Evolutionary conservation across 2,113 vertebrate species (phyloP).

Genomic region (Platysternon megacephalum): DNA sequence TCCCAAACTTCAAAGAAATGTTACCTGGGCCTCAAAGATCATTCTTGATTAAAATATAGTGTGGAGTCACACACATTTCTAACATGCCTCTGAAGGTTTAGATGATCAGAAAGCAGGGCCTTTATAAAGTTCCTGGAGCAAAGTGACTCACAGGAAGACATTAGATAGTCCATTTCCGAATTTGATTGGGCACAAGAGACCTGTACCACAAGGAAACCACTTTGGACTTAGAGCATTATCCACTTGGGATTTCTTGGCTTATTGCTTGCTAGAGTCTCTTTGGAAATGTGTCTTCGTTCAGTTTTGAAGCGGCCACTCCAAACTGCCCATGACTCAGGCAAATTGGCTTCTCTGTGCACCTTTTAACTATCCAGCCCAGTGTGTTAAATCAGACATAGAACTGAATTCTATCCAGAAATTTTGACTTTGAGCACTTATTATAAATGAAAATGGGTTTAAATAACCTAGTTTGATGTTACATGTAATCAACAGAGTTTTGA

Average conservation of each 20-base stretch:
- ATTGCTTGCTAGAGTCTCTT: background rate
- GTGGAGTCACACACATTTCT: background rate
- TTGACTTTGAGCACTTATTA: background rate
- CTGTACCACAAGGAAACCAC: background rate
- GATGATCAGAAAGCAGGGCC: background rate
- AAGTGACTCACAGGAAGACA: background rate
- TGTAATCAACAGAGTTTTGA: background rate
- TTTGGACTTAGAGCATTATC: background rate
- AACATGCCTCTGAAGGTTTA: background rate
- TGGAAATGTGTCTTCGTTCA: slow-evolving; percentile 5
- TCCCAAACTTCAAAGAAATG: background rate
- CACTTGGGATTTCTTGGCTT: background rate
- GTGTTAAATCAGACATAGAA: background rate
- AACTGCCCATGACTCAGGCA: background rate
- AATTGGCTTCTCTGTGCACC: background rate
- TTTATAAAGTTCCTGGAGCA: background rate
- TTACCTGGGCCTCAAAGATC: background rate
- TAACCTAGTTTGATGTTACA: background rate
- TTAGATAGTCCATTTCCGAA: background rate
- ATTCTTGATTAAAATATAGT: background rate
- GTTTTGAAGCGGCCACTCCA: background rate
- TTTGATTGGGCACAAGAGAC: background rate
- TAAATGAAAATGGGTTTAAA: background rate
- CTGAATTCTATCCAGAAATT: background rate
- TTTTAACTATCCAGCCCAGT: background rate